phyloP scores from a whole-genome alignment of 2,797 vertebrate species.

The Enteromius radiatus region DNA sequence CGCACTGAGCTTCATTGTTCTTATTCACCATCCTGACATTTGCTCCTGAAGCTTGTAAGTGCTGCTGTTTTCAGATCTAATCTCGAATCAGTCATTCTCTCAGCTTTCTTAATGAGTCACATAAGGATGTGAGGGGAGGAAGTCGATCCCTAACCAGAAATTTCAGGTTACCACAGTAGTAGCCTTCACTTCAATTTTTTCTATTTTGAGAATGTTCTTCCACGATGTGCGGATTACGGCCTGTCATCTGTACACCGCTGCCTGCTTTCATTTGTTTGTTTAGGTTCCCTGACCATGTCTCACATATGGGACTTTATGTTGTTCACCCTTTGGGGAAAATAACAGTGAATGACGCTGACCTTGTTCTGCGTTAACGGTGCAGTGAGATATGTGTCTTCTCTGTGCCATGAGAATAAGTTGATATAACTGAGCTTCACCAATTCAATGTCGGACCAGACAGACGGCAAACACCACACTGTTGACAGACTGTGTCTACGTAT shows the following conservation, averaged over 20 bases:
- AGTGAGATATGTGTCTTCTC: constrained; percentile 50
- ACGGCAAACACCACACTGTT: constrained; percentile 64
- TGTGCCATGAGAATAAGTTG: constrained; percentile 24
- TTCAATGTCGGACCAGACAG: constrained; percentile 61
- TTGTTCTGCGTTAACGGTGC: constrained; percentile 32
- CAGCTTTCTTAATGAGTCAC: constrained; percentile 52
- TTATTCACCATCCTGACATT: constrained; percentile 32
- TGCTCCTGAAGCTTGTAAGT: constrained; percentile 50
- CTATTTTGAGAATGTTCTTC: constrained; percentile 44
- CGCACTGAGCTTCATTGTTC: constrained; percentile 23
- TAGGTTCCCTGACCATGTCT: constrained; percentile 22
- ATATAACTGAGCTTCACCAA: constrained; percentile 44
- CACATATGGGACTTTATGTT: constrained; percentile 29
- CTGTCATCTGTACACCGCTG: constrained; percentile 33
- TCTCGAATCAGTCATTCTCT: constrained; percentile 50
- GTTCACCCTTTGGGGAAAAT: constrained; percentile 42
- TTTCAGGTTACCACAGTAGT: constrained; percentile 50
- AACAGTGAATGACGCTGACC: constrained; percentile 10
- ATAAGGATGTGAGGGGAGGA: constrained; percentile 52
- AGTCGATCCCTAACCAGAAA: constrained; percentile 48
- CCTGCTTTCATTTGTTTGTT: constrained; percentile 45
- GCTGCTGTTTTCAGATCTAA: constrained; percentile 50
- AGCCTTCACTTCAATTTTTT: constrained; percentile 31
- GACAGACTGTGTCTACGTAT: constrained; percentile 58
- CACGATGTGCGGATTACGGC: constrained; percentile 12